These are phyloP conservation scores for Malurus elegans DNA, from an alignment of 2,113 vertebrate species.

Conservation along the genomic window DNA sequence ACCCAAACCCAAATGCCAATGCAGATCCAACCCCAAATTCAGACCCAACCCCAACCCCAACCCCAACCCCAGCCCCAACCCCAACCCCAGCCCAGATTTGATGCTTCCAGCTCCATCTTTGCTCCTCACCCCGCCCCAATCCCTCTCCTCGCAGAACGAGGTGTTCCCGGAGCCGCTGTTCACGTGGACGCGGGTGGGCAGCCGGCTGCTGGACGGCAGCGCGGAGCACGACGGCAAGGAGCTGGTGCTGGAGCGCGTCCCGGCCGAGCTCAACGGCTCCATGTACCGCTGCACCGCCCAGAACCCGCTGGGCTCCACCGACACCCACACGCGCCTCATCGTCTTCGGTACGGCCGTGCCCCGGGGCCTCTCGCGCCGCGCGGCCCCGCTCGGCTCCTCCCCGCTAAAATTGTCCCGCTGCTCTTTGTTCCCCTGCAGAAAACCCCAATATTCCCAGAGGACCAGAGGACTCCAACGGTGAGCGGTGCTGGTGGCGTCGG, in stretches of 20 bases:
- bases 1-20: too few relatives aligned
- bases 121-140: neutral
- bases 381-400: rapidly evolving
- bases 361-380: rapidly evolving
- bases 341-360: conserved; percentile 80
- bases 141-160: conserved; percentile 79
- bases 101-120: rapidly evolving
- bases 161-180: conserved; percentile 96
- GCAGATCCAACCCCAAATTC: rapidly evolving
- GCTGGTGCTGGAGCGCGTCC: conserved; percentile 91
- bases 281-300: conserved; percentile 98
- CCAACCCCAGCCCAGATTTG: rapidly evolving
- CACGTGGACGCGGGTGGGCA: conserved; percentile 95
- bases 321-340: conserved; percentile 97
- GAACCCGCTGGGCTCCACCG: conserved; percentile 95
- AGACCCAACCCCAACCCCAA: rapidly evolving
- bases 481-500: conserved; percentile 26
- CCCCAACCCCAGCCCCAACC: rapidly evolving
- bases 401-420: neutral
- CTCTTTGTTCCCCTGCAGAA: conserved; percentile 66
- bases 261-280: conserved; percentile 93
- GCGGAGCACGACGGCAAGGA: conserved; percentile 84
- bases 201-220: conserved; percentile 90
- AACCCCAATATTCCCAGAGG: conserved; percentile 91
- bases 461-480: conserved; percentile 85